Evolutionary conservation across 2,113 vertebrate species (phyloP), one percentile per base, ranked within the genome.

Genomic region (Takifugu bimaculatus): DNA sequence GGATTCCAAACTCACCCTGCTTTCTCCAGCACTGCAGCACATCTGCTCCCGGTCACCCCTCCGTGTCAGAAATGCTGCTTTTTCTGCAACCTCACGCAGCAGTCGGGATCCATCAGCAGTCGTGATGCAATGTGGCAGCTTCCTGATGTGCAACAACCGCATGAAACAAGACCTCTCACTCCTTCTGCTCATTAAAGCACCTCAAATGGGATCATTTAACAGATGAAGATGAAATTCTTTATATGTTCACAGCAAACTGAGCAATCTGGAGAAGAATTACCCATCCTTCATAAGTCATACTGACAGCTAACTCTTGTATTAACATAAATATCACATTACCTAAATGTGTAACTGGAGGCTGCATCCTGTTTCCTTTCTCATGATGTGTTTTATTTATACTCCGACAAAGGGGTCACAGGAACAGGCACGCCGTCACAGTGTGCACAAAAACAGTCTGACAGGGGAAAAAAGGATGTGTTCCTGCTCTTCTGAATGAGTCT

Each of bases 271-370:
- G 56, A 51, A 72, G 39, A 44, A 64, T 54, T 54, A 20, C 45
- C 68, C 73, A 64, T 72, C 62, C 47, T 52, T 65, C 65, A 58
- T 67, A 52, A 75, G 65, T 75, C 66, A 65, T 43, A 42, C 32
- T 68, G 68, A 71, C 73, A 64, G 61, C 60, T 65, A 69, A 74
- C 9, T 13, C 7, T 20, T 65, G 45, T 57, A 58, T 71, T 64
- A 62, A 61, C 56, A 75, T 64, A 48, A 65, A 72, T 77, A 49
- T 68, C 57, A 76, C 58, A 70, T 70, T 63, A 54, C 6, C 50
- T 56, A 29, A 64, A 71, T 61, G 66, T 50, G 43, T 28, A 67
- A 55, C 45, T 55, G 50, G 35, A 43, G 61, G 52, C 57, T 35
- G 26, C 43, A 42, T 49, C 27, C 49, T 58, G 51, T 54, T 71